A percentile compares a stretch with the other conserved stretches of the same genome.
Evolutionary conservation across 2,113 vertebrate genomes (phyloP).

Genomic region (Embiotoca jacksoni): DNA sequence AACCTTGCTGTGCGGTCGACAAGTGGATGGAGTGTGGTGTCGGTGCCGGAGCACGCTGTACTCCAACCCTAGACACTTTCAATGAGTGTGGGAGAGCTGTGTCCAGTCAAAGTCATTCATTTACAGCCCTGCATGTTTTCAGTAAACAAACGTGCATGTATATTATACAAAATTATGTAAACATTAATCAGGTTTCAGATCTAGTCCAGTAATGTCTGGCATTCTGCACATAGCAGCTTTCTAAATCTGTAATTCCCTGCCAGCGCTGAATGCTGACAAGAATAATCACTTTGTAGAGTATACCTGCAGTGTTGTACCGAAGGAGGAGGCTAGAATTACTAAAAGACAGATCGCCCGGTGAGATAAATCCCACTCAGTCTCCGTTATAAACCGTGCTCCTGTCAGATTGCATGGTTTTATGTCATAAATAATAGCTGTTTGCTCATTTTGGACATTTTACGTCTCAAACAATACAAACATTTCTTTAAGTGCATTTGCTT

Average conservation of each 20-base stretch:
- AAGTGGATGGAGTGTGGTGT: constrained; percentile 48
- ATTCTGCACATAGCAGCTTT: constrained; percentile 20
- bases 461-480: neutral
- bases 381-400: constrained; percentile 25
- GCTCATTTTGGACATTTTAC: constrained; percentile 3
- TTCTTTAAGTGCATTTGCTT: neutral
- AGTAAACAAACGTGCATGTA: neutral
- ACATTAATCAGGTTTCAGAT: constrained; percentile 29
- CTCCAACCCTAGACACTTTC: constrained; percentile 28
- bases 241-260: neutral
- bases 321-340: constrained; percentile 33
- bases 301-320: constrained; percentile 10
- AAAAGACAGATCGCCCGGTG: constrained; percentile 58
- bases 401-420: constrained; percentile 5
- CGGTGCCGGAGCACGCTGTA: constrained; percentile 26
- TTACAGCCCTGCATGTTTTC: neutral
- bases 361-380: constrained; percentile 12
- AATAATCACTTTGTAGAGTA: constrained; percentile 22
- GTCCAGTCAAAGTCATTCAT: constrained; percentile 15
- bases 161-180: neutral
- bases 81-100: constrained; percentile 3
- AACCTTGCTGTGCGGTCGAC: constrained; percentile 28
- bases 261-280: constrained; percentile 29
- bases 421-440: constrained; percentile 3
- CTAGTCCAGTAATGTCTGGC: constrained; percentile 1